Base-by-base conservation (phyloP, 2,888 invertebrate species). In the Polyommatus icarus region DNA sequence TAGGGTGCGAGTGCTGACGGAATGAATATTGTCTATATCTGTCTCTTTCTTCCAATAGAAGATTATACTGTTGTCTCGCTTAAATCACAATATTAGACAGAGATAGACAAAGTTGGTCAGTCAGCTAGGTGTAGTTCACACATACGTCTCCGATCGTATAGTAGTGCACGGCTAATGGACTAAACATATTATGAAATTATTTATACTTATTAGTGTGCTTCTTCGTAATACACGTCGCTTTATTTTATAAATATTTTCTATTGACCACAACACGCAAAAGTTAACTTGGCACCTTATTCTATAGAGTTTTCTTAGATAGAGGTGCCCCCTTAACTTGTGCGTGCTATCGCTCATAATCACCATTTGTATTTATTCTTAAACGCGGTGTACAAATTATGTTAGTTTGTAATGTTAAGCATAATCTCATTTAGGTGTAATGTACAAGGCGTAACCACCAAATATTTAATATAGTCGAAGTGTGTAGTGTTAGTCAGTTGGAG, bases 401-500 rank as follows among this genome's bases (percentile, higher is more conserved):
- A 67, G 57, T 78, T 79, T 82, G 67, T 79, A 77, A 75, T 82
- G 82, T 79, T 84, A 86, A 85, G 85, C 85, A 86, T 90, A 90
- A 91, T 91, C 91, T 92, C 91, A 90, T 90, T 84, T 92, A 92
- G 88, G 85, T 85, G 85, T 87, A 90, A 90, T 91, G 92, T 93
- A 93, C 93, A 93, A 93, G 87, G 80, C 84, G 80, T 93, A 92
- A 93, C 93, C 93, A 93, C 93, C 93, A 93, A 93, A 92, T 91
- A 90, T 89, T 89, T 84, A 82, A 80, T 83, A 79, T 84, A 81
- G 81, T 79, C 78, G 79, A 79, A 80, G 78, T 76, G 57, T 79
- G 54, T 78, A 78, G 78, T 76, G 71, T 78, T 71, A 71, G 59
- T 76, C 57, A 79, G 50, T 59, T 71, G 79, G 78, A 76, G 81